A percentile compares a stretch with the other conserved stretches of the same genome.
Evolutionary conservation across 2,113 vertebrate species (phyloP).

Genomic region (Carlito syrichta): DNA sequence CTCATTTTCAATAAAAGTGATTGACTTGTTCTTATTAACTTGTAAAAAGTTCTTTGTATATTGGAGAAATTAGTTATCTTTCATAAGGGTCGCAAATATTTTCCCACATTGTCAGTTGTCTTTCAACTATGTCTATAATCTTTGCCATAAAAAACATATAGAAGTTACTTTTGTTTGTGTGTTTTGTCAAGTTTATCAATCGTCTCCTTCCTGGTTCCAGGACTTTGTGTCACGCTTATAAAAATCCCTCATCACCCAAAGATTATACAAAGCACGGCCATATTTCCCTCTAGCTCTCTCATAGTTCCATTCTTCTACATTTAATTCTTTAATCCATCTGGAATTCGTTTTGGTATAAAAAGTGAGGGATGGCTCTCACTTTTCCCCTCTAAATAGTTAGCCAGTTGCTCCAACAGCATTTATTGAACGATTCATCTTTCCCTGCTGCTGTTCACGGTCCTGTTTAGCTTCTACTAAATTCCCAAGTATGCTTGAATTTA

Average conservation of each 20-base stretch:
- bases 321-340: no score
- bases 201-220: background rate
- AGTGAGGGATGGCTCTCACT: background rate
- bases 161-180: background rate
- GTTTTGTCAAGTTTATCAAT: background rate
- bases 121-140: background rate
- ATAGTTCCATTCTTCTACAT: background rate
- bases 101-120: background rate
- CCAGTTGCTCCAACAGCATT: background rate
- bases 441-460: background rate
- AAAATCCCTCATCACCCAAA: background rate
- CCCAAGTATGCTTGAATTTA: background rate
- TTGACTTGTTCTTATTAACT: background rate
- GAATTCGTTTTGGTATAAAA: conserved; percentile 20
- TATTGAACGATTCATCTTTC: background rate
- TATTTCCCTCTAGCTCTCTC: background rate
- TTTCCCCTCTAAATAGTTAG: background rate
- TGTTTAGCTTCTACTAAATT: background rate
- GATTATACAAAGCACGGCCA: background rate
- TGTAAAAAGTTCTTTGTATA: background rate
- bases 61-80: background rate
- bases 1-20: background rate
- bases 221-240: background rate
- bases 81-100: background rate
- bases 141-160: background rate